Evolutionary conservation across 2,797 vertebrate genomes (phyloP), one percentile per base, ranked within the genome.

Genomic region (Hephaestus fuliginosus): DNA sequence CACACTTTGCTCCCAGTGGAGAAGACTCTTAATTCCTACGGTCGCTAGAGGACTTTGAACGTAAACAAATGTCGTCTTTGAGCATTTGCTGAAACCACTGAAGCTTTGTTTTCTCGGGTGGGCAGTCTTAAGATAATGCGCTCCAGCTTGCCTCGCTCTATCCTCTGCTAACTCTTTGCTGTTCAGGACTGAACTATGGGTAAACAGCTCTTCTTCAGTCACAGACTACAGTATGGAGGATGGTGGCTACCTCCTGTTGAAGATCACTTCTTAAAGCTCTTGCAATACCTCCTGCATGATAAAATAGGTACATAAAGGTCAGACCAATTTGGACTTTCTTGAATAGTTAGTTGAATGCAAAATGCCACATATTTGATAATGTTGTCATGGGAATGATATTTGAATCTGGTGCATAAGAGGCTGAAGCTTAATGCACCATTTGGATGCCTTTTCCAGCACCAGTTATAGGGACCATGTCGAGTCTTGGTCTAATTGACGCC

Each of bases 361-460:
- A 72, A 65, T 28, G 11, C 22, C 10, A 65, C 68, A 76, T 64
- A 74, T 52, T 17, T 52, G 0, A 43, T 52, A 9, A 3, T 4
- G 56, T 72, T 82, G 63, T 83, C 44, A 75, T 48, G 28, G 46
- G 25, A 74, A 57, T 14, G 60, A 30, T 33, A 43, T 72, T 73
- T 46, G 44, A 53, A 20, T 55, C 36, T 28, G 30, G 11, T 43
- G 4, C n/a, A 1, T 1, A 3, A 51, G 22, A 73, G 17, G 41
- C 17, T 49, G 20, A 43, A 9, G 22, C 3, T 43, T 76, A 33
- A 33, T 33, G 30, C 43, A 72, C 1, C 4, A 7, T 58, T 67
- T 73, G 48, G 17, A 3, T 61, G 15, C 55, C n/a, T 10, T 46
- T 76, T 74, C 33, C 4, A 46, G 36, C 14, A 14, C 3, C 10